Percentiles rank a stretch among this genome's conserved stretches.
Evolutionary conservation across 1,140 invertebrate genomes (phyloP).

Genomic region (Drosophila neocordata): DNA sequence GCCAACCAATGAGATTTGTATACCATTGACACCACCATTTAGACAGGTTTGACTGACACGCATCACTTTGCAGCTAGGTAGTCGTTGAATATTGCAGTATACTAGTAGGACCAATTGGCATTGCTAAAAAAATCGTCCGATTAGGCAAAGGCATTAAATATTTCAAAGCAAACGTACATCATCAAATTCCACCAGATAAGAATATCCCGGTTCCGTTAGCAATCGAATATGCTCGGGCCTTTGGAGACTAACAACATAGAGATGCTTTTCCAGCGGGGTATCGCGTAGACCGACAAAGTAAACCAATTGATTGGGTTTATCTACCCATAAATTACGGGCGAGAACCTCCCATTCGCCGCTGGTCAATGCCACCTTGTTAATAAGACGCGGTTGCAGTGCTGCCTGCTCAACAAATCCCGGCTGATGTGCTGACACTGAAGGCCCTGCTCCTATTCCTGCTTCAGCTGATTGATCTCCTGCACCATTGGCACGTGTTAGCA

Average conservation of each 20-base stretch:
- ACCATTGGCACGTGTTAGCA: constrained; percentile 59
- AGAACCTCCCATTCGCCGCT: constrained; percentile 93
- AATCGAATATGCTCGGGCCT: constrained; percentile 87
- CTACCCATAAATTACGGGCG: constrained; percentile 90
- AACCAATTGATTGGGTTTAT: constrained; percentile 87
- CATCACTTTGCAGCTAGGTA: constrained; percentile 92
- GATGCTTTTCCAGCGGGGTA: constrained; percentile 91
- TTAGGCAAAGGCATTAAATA: background rate
- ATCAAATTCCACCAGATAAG: constrained; percentile 91
- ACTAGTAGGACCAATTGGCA: constrained; percentile 94
- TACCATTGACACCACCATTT: constrained; percentile 85
- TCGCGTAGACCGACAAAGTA: constrained; percentile 93
- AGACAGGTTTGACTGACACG: constrained; percentile 85
- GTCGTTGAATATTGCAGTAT: constrained; percentile 93
- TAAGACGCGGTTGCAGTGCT: constrained; percentile 67
- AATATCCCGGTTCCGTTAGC: constrained; percentile 89
- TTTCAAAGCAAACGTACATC: constrained; percentile 83
- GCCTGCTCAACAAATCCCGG: constrained; percentile 68
- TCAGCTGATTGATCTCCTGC: constrained; percentile 14
- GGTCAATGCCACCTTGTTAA: constrained; percentile 86
- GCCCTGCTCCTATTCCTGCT: background rate
- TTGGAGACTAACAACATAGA: constrained; percentile 90
- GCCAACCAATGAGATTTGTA: constrained; percentile 87
- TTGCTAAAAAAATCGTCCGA: constrained; percentile 84
- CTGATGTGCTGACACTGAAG: constrained; percentile 36